Conservation (phyloP, 2,888 invertebrate genomes). For the Hybos culiciformis region DNA sequence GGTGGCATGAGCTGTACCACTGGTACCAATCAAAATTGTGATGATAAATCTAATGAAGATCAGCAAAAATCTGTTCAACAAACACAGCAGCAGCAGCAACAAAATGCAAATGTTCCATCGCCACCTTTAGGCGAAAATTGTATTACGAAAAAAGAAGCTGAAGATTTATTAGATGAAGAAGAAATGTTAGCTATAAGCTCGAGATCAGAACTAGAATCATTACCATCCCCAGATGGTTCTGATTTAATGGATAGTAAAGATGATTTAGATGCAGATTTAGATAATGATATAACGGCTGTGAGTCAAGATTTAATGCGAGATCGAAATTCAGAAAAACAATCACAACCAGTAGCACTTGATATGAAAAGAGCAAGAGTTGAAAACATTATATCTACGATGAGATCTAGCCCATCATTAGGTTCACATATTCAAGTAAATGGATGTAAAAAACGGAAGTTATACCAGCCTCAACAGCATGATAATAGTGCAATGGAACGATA, state of each 20-base stretch:
- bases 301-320: conserved; percentile 20
- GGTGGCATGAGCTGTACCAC: conserved; percentile 1
- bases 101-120: too few relatives aligned
- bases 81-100: conserved; percentile 9
- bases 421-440: conserved; percentile 55
- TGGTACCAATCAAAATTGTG: too few relatives aligned
- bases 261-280: conserved; percentile 49
- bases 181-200: conserved; percentile 32
- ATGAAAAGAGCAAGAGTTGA: conserved; percentile 88
- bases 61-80: conserved; percentile 8
- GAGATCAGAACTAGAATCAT: conserved; percentile 38
- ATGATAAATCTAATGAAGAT: conserved; percentile 8
- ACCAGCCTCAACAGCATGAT: conserved; percentile 89
- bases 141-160: conserved; percentile 30
- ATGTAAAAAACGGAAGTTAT: conserved; percentile 89
- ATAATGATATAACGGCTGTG: conserved; percentile 40
- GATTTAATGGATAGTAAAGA: conserved; percentile 45
- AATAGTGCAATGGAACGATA: conserved; percentile 47
- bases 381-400: conserved; percentile 89
- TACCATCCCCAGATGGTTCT: conserved; percentile 43
- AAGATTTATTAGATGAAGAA: conserved; percentile 31
- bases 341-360: conserved; percentile 52
- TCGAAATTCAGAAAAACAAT: conserved; percentile 20
- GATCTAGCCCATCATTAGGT: conserved; percentile 65
- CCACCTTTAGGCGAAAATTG: conserved; percentile 9